Evolutionary conservation across 2,113 vertebrate genomes (phyloP).

Genomic region (Conger conger): DNA sequence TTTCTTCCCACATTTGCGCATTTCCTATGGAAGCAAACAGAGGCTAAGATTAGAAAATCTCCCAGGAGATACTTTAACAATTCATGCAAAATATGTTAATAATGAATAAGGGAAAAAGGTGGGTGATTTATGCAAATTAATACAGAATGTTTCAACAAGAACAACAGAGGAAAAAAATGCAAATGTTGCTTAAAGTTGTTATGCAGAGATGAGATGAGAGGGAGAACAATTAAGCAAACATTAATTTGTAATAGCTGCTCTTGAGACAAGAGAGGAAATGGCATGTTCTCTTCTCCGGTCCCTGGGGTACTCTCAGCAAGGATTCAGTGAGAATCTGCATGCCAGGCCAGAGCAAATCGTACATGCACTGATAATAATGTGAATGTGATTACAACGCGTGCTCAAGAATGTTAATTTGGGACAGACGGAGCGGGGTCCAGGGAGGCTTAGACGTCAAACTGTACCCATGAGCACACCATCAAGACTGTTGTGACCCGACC

Average conservation of each 20-base stretch:
- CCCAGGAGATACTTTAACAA: conserved; percentile 51
- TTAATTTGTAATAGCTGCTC: conserved; percentile 40
- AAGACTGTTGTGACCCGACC: too few species aligned
- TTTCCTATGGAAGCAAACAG: conserved; percentile 22
- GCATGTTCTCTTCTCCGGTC: neutral
- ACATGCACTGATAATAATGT: conserved; percentile 5
- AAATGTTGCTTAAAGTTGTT: conserved; percentile 39
- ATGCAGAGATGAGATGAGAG: conserved; percentile 36
- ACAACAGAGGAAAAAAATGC: conserved; percentile 22
- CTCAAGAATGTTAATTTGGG: conserved; percentile 18
- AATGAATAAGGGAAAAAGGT: conserved; percentile 37
- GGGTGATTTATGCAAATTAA: conserved; percentile 47
- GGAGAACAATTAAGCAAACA: conserved; percentile 39
- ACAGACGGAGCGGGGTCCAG: neutral
- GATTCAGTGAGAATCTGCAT: neutral
- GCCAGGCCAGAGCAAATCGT: conserved; percentile 13
- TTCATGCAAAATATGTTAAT: conserved; percentile 53
- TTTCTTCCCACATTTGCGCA: neutral
- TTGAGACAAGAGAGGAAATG: conserved; percentile 23
- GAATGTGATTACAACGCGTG: neutral
- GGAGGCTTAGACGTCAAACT: neutral
- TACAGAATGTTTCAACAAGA: conserved; percentile 11
- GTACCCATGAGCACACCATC: neutral
- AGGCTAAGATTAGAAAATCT: conserved; percentile 36
- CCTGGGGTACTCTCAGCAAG: neutral